Evolutionary conservation across 2,113 vertebrate species (phyloP).

Genomic region (Terrapene triunguis): DNA sequence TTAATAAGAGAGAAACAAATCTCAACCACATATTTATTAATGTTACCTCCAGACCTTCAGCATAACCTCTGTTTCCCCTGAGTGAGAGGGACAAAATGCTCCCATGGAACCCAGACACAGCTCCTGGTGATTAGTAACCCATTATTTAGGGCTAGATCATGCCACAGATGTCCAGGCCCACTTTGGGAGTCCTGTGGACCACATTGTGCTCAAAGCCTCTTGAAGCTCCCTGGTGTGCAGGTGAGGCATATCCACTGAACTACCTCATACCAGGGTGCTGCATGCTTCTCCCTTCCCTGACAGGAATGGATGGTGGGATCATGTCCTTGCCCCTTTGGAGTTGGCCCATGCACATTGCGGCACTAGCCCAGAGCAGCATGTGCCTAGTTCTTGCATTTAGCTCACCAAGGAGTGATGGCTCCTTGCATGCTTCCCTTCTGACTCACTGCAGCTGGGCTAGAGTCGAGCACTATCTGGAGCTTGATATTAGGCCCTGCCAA

Average conservation of each 20-base stretch:
- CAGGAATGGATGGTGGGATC: neutral
- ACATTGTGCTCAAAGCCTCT: fast-evolving
- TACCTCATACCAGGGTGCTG: neutral
- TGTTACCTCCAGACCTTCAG: fast-evolving
- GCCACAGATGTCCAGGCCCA: neutral
- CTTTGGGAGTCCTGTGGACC: fast-evolving
- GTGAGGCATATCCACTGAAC: conserved; percentile 14
- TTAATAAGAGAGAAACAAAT: neutral
- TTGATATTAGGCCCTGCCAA: fast-evolving
- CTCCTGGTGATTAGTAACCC: neutral
- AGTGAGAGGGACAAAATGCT: neutral
- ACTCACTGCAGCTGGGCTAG: neutral
- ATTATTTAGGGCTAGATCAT: fast-evolving
- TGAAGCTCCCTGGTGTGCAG: neutral
- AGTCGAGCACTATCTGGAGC: neutral
- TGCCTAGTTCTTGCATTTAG: fast-evolving
- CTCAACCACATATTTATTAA: neutral
- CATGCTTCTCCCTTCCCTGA: fast-evolving
- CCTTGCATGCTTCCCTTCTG: neutral
- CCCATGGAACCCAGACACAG: neutral
- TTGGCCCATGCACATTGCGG: fast-evolving
- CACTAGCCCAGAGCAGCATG: fast-evolving
- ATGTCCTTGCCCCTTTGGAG: fast-evolving
- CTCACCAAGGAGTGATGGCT: fast-evolving
- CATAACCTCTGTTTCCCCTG: neutral